Conservation (phyloP, 1,140 invertebrate genomes). For the Diorhabda elongata region DNA sequence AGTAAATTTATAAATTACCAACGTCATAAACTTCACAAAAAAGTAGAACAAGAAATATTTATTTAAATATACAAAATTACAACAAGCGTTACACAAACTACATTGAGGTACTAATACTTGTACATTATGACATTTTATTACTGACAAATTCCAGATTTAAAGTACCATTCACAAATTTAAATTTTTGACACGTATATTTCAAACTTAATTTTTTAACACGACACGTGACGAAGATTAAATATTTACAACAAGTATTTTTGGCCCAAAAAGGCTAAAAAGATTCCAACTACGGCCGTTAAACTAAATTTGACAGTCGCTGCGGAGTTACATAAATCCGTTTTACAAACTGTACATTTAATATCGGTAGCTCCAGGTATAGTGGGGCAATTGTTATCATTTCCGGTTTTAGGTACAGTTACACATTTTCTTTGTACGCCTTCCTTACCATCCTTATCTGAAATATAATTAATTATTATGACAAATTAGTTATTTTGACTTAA, state of each 20-base stretch:
- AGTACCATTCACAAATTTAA: too few relatives aligned
- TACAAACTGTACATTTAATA: slow-evolving; percentile 7
- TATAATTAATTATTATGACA: background rate
- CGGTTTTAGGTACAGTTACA: background rate
- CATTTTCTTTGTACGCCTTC: slow-evolving; percentile 4
- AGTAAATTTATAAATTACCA: too few relatives aligned
- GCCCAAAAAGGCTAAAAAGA: slow-evolving; percentile 2
- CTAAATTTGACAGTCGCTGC: slow-evolving; percentile 8
- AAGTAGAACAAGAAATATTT: too few relatives aligned
- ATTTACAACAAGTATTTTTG: slow-evolving; percentile 11
- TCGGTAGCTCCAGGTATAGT: slow-evolving; percentile 4
- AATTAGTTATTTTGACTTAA: background rate
- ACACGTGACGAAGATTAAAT: too few relatives aligned
- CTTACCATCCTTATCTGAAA: slow-evolving; percentile 4
- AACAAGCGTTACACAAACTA: too few relatives aligned
- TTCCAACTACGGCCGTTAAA: background rate
- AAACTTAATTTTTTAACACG: too few relatives aligned
- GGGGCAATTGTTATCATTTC: background rate
- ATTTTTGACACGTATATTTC: too few relatives aligned
- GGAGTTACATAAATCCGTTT: slow-evolving; percentile 14
- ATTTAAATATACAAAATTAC: too few relatives aligned
- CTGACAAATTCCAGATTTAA: too few relatives aligned
- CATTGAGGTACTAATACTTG: too few relatives aligned
- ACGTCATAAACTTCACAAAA: too few relatives aligned
- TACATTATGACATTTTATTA: too few relatives aligned